These are phyloP conservation scores for Suncus etruscus DNA, from an alignment of 2,113 vertebrate genomes.

Conservation along the genomic window DNA sequence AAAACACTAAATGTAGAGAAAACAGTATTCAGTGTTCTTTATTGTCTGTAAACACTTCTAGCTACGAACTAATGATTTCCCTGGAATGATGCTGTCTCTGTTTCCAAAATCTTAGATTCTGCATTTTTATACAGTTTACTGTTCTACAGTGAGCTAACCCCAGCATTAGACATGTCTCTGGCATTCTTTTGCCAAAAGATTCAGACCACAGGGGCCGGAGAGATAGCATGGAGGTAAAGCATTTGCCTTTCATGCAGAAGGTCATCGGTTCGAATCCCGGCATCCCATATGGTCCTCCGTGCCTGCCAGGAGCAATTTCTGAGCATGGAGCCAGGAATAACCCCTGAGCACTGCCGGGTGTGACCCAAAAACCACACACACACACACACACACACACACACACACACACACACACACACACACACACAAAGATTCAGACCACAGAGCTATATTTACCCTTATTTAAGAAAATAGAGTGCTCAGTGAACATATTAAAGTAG, in stretches of 20 bases:
- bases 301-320: too few relatives aligned
- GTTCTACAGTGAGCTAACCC: not conserved
- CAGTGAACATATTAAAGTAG: not conserved
- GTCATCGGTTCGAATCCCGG: too few relatives aligned
- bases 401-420: too few relatives aligned
- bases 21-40: not conserved
- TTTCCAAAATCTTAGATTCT: constrained; percentile 6
- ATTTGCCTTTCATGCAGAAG: too few relatives aligned
- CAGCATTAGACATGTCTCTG: not conserved
- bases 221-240: too few relatives aligned
- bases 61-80: not conserved
- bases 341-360: too few relatives aligned
- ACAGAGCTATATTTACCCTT: not conserved
- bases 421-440: not conserved
- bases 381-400: too few relatives aligned
- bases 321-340: too few relatives aligned
- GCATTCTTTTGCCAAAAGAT: not conserved
- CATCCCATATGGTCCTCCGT: too few relatives aligned
- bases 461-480: not conserved
- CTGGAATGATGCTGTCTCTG: not conserved
- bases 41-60: not conserved
- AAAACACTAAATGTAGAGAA: not conserved
- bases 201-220: constrained; percentile 28
- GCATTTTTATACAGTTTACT: not conserved
- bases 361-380: too few relatives aligned